A percentile compares a stretch with the other conserved stretches of the same genome.
phyloP scores from a whole-genome alignment of 2,113 vertebrate genomes.

The Heterochromis multidens region DNA sequence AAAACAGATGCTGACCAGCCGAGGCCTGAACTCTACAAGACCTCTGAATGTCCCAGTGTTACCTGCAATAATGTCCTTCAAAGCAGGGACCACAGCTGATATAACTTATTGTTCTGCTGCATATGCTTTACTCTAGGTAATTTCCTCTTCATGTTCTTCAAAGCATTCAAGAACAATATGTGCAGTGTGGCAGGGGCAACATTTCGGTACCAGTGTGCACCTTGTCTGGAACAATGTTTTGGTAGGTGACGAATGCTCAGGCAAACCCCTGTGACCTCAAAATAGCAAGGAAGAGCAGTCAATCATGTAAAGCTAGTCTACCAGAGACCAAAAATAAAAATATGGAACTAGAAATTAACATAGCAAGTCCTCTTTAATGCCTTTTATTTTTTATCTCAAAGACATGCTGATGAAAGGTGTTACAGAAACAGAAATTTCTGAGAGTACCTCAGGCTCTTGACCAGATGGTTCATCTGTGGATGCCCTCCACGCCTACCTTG shows the following conservation, averaged over 20 bases:
- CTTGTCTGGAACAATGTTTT: neutral
- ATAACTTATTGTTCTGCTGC: neutral
- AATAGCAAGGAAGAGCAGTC: neutral
- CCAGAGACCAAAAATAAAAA: neutral
- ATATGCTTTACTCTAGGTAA: no score
- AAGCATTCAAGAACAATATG: no score
- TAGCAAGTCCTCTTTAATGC: neutral
- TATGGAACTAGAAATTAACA: neutral
- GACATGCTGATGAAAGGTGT: neutral
- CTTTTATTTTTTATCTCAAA: fast-evolving
- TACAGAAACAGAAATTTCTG: neutral
- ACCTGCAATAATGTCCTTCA: neutral
- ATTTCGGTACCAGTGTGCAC: neutral
- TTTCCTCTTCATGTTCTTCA: no score
- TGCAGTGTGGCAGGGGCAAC: no score
- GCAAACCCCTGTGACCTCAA: neutral
- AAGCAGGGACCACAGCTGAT: neutral
- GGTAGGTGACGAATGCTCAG: neutral
- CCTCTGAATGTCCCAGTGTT: neutral
- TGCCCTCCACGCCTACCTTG: slow-evolving; percentile 78
- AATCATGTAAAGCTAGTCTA: neutral
- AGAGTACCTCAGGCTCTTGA: neutral
- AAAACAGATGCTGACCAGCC: neutral
- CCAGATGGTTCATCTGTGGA: neutral
- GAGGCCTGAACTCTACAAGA: neutral